Evolutionary conservation across 2,797 vertebrate genomes (phyloP).

Genomic region (Notoglanidium macrostoma): DNA sequence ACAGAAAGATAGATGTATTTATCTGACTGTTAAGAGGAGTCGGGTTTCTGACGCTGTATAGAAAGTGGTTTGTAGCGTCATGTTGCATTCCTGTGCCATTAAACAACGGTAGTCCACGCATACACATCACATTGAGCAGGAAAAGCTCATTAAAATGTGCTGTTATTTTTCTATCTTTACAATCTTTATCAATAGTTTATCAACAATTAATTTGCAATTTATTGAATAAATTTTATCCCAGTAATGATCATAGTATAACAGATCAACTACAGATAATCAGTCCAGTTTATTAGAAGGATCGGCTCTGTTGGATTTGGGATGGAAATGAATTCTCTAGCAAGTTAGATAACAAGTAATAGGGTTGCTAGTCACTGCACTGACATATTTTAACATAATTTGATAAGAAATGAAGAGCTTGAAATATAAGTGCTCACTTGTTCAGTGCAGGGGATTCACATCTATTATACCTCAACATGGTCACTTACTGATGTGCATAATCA

Average conservation of each 20-base stretch:
- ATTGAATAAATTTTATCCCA: neutral
- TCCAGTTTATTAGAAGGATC: neutral
- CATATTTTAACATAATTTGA: neutral
- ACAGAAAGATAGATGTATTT: slow-evolving; percentile 34
- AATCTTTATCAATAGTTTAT: neutral
- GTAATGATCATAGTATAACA: neutral
- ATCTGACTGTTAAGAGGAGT: slow-evolving; percentile 13
- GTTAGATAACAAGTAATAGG: neutral
- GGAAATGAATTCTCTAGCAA: neutral
- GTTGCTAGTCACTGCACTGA: neutral
- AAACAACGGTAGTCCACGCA: neutral
- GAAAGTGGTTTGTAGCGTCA: slow-evolving; percentile 9
- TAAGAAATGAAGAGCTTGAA: neutral
- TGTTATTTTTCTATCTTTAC: neutral
- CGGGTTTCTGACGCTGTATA: slow-evolving; percentile 22
- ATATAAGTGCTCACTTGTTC: neutral
- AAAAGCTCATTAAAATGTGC: neutral
- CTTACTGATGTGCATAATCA: neutral
- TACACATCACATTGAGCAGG: neutral
- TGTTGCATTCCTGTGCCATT: neutral
- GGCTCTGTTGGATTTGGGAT: neutral
- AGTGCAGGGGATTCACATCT: neutral
- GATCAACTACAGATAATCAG: neutral
- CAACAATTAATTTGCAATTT: neutral
- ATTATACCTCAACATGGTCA: neutral